Evolutionary conservation across 37 sponge, comb jelly and placozoan genomes (phyloP).

Genomic region (Ianthella basta): DNA sequence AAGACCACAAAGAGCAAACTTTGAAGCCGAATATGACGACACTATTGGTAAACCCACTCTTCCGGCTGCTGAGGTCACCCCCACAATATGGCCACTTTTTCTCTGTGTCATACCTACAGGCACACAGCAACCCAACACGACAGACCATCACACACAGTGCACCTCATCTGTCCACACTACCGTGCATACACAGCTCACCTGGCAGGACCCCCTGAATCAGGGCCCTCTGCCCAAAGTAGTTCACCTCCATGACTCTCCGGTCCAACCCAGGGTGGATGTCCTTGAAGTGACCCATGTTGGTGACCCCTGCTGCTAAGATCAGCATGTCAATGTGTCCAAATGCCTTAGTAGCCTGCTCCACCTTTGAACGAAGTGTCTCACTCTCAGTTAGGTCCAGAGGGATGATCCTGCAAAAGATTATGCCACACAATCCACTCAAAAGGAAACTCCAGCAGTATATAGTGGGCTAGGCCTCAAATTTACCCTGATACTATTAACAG

Average conservation of each 20-base stretch:
- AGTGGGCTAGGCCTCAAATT: too few species aligned
- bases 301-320: conserved; percentile 82
- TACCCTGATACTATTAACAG: too few species aligned
- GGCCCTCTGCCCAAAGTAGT: conserved; percentile 76
- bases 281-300: conserved; percentile 50
- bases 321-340: conserved; percentile 79
- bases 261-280: conserved; percentile 59
- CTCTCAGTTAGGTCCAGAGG: conserved; percentile 59
- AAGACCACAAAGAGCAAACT: conserved; percentile 64
- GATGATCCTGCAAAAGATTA: conserved; percentile 7
- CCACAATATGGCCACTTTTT: conserved; percentile 71
- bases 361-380: conserved; percentile 43
- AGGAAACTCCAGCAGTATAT: too few species aligned
- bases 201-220: conserved; percentile 36
- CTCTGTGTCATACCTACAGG: conserved; percentile 47
- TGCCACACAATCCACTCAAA: too few species aligned
- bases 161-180: too few species aligned
- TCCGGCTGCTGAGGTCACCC: conserved; percentile 62
- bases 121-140: too few species aligned
- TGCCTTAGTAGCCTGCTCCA: conserved; percentile 35
- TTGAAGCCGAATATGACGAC: conserved; percentile 53
- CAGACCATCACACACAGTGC: too few species aligned
- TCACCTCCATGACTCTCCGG: conserved; percentile 76
- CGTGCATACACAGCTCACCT: neutral
- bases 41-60: conserved; percentile 30